Evolutionary conservation across 1,140 invertebrate species (phyloP), one percentile per base, ranked within the genome.

Genomic region (Oryzaephilus surinamensis): DNA sequence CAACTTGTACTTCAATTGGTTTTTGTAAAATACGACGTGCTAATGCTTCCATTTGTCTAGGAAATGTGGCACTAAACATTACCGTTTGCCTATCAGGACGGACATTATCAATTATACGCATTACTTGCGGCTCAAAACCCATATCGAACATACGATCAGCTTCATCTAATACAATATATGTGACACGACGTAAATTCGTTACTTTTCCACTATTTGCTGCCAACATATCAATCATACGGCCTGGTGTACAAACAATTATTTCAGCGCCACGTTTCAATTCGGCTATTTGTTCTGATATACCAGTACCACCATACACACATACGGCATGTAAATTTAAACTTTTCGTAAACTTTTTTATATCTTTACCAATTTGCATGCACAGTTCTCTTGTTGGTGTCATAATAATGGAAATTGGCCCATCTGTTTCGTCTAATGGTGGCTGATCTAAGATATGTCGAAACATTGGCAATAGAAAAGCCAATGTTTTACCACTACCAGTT

Each of bases 161-260:
- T 66, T 99, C 97, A 65, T 99, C 97, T 2, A 99, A 63, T 0
- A 99, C 96, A 19, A 98, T 78, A 61, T 98, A 99, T 0, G 95
- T 99, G 17, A 95, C 91, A 20, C 97, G 66, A 15, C 86, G 70
- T 21, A 99, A 66, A 71, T 99, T 99, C 0, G 97, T 99, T 0
- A 99, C 96, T 44, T 91, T 75, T 0, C 94, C 96, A 38, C 83
- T 91, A 62, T 99, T 99, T 3, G 95, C 96, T 0, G 94, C 91
- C 33, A 99, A 63, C 94, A 99, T 98, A 61, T 99, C 97, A 54
- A 99, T 99, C 96, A 99, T 99, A 45, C 97, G 73, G 0, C 97
- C 97, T 0, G 97, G 96, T 1, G 97, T 99, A 54, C 96, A 99
- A 0, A 99, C 95, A 42, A 99, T 95, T 39, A 99, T 95, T 67